Conservation (phyloP, 2,888 invertebrate genomes). For the Cantharis nigra region DNA sequence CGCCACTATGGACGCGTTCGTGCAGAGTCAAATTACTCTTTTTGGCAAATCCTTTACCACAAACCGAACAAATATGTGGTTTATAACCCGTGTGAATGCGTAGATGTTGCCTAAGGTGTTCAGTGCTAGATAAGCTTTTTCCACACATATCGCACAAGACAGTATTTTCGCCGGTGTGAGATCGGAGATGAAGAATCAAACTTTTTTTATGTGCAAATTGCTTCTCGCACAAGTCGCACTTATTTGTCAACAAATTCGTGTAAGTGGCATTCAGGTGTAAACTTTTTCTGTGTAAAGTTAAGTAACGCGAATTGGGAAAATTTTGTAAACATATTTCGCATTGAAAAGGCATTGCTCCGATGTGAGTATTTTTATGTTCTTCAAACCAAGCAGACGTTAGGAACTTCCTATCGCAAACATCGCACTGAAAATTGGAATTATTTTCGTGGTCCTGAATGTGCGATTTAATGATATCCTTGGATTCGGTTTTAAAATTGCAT, state of each 20-base stretch:
- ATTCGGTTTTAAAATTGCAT: slow-evolving; percentile 34
- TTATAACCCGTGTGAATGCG: slow-evolving; percentile 60
- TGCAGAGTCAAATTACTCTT: slow-evolving; percentile 63
- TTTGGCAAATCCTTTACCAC: slow-evolving; percentile 61
- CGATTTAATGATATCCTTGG: slow-evolving; percentile 45
- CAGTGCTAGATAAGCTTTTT: slow-evolving; percentile 56
- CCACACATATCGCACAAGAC: slow-evolving; percentile 62
- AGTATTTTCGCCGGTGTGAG: slow-evolving; percentile 55
- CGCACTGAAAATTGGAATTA: slow-evolving; percentile 15
- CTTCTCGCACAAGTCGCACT: slow-evolving; percentile 56
- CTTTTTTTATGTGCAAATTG: slow-evolving; percentile 49
- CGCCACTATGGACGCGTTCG: slow-evolving; percentile 64
- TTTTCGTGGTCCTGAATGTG: slow-evolving; percentile 38
- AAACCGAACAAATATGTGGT: slow-evolving; percentile 47
- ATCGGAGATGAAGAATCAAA: slow-evolving; percentile 44
- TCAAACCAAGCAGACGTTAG: slow-evolving; percentile 25
- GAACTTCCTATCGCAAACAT: slow-evolving; percentile 18
- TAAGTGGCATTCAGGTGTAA: slow-evolving; percentile 53
- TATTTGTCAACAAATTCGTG: slow-evolving; percentile 41
- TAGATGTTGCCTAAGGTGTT: slow-evolving; percentile 59
- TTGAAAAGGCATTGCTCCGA: slow-evolving; percentile 57
- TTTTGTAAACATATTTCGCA: slow-evolving; percentile 54
- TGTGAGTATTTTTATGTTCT: slow-evolving; percentile 41
- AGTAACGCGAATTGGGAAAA: slow-evolving; percentile 51
- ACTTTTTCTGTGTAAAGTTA: slow-evolving; percentile 55